Evolutionary conservation across 2,888 invertebrate genomes (phyloP).

Genomic region (Amphipyra berbera): DNA sequence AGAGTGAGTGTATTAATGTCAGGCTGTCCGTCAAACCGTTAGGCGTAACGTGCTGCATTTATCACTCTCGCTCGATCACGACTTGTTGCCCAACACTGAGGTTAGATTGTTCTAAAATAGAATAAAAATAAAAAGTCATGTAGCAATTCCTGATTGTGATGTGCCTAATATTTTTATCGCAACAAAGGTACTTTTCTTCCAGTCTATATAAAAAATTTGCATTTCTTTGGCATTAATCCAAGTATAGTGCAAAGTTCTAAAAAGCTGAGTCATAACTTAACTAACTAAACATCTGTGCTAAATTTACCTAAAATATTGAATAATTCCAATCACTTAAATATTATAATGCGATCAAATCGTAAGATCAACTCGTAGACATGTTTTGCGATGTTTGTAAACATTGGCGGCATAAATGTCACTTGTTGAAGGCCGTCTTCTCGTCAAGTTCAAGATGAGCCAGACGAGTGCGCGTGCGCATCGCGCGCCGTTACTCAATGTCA

Average conservation of each 20-base stretch:
- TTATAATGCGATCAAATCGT: not conserved
- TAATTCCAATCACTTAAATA: not conserved
- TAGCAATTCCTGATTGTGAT: too few relatives aligned
- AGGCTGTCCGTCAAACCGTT: constrained; percentile 69
- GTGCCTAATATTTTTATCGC: too few relatives aligned
- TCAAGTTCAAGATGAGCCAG: constrained; percentile 85
- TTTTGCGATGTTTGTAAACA: constrained; percentile 58
- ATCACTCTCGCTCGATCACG: constrained; percentile 67
- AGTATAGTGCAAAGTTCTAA: too few relatives aligned
- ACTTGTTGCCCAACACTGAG: constrained; percentile 58
- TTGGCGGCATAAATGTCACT: constrained; percentile 69
- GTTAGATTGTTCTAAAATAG: constrained; percentile 39
- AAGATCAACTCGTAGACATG: constrained; percentile 14
- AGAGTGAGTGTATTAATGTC: constrained; percentile 71
- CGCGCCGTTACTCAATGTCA: constrained; percentile 76
- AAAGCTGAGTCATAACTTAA: too few relatives aligned
- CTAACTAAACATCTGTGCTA: not conserved
- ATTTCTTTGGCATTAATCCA: too few relatives aligned
- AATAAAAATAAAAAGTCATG: not conserved
- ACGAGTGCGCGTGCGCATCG: constrained; percentile 67
- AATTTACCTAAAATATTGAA: not conserved
- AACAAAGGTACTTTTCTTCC: too few relatives aligned
- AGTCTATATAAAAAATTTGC: too few relatives aligned
- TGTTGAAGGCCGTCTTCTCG: constrained; percentile 63
- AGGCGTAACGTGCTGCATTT: constrained; percentile 67